Conservation (phyloP, 1,140 invertebrate species). For the Drosophila subpulchrella region DNA sequence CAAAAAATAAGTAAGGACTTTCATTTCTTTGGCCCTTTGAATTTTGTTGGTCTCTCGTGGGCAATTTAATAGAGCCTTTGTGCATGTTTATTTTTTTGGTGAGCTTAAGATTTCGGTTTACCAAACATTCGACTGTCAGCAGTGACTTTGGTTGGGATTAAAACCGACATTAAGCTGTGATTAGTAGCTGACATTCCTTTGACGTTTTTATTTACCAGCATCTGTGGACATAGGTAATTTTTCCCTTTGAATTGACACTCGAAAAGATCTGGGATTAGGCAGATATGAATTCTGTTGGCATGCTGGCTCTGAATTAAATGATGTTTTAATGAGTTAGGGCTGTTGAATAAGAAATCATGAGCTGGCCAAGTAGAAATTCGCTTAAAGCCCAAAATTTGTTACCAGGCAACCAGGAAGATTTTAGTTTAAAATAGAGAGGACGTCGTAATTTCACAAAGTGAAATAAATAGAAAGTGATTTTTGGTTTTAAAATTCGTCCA, state of each 20-base stretch:
- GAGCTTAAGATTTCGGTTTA: slow-evolving; percentile 56
- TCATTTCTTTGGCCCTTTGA: slow-evolving; percentile 26
- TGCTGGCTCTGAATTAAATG: slow-evolving; percentile 4
- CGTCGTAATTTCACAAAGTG: neutral
- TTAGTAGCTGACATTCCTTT: slow-evolving; percentile 69
- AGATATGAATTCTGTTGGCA: neutral
- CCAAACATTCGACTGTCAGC: slow-evolving; percentile 67
- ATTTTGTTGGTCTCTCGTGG: slow-evolving; percentile 74
- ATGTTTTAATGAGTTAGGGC: slow-evolving; percentile 25
- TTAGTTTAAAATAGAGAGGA: neutral
- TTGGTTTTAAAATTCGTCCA: too few relatives aligned
- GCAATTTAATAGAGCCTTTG: slow-evolving; percentile 62
- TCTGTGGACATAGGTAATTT: neutral
- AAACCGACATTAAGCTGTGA: slow-evolving; percentile 71
- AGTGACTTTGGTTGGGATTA: slow-evolving; percentile 67
- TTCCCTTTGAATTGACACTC: slow-evolving; percentile 15
- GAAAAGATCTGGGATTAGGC: slow-evolving; percentile 15
- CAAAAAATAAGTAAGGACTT: slow-evolving; percentile 38
- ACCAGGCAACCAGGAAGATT: neutral
- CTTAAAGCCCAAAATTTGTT: neutral
- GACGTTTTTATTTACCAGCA: slow-evolving; percentile 15
- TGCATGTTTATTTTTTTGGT: slow-evolving; percentile 30
- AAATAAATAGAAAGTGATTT: too few relatives aligned
- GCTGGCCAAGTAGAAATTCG: neutral
- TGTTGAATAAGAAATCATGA: slow-evolving; percentile 19